These are phyloP conservation scores for Himalopsyche kuldschensis DNA, from an alignment of 2,888 invertebrate species.

Conservation along the genomic window DNA sequence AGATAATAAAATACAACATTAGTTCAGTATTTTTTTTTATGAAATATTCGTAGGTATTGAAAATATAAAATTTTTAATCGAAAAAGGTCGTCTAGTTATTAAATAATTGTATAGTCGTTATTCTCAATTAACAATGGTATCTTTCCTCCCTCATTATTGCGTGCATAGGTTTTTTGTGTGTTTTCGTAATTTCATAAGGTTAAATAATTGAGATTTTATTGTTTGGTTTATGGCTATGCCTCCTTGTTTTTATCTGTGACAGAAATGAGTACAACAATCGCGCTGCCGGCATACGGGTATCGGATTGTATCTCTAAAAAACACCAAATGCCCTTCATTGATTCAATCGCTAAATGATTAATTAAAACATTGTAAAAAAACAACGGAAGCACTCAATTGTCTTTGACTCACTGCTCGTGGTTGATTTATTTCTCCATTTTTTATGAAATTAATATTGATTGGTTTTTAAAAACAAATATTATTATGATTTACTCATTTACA, in stretches of 20 bases:
- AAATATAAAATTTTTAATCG: too few relatives aligned
- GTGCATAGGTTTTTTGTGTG: conserved; percentile 27
- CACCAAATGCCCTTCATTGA: conserved; percentile 44
- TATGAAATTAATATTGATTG: background rate
- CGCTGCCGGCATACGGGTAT: conserved; percentile 30
- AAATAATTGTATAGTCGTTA: background rate
- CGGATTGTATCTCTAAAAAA: conserved; percentile 27
- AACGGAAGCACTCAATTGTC: background rate
- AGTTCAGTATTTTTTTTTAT: too few relatives aligned
- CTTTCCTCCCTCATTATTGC: conserved; percentile 15
- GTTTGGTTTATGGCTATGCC: conserved; percentile 32
- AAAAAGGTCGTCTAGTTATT: background rate
- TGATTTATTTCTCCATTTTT: background rate
- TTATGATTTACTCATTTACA: too few relatives aligned
- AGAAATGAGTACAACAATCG: background rate
- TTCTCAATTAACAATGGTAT: background rate
- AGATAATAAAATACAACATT: too few relatives aligned
- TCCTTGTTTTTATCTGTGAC: conserved; percentile 27
- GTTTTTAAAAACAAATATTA: background rate
- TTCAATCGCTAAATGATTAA: conserved; percentile 27
- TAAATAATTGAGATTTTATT: conserved; percentile 39
- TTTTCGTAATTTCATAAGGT: conserved; percentile 29
- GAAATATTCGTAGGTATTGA: too few relatives aligned
- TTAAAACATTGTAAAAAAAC: background rate
- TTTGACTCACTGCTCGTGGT: background rate